Conservation (phyloP, 2,797 vertebrate species). For the Tympanoctomys barrerae region DNA sequence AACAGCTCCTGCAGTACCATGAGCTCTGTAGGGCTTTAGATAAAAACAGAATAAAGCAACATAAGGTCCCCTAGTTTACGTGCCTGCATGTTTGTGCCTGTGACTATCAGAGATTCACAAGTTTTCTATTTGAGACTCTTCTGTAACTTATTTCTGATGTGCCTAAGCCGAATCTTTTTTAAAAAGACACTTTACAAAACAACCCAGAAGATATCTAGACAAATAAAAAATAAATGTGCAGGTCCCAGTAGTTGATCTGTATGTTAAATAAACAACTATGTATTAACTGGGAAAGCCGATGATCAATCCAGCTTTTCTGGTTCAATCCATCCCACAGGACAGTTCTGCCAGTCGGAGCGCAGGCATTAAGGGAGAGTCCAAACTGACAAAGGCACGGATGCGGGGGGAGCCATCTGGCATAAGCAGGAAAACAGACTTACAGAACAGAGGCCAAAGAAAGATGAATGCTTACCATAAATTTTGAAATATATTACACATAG, state of each 20-base stretch:
- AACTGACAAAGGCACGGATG: constrained; percentile 27
- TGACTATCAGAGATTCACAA: not conserved
- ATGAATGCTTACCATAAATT: constrained; percentile 48
- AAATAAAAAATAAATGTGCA: constrained; percentile 42
- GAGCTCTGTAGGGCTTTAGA: constrained; percentile 33
- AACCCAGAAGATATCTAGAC: constrained; percentile 25
- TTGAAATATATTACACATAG: constrained; percentile 51
- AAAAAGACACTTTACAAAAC: constrained; percentile 15
- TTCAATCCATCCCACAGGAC: constrained; percentile 10
- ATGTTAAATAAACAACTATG: constrained; percentile 62
- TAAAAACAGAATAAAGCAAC: not conserved
- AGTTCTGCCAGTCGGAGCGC: not conserved
- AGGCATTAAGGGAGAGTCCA: not conserved
- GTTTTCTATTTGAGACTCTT: constrained; percentile 49
- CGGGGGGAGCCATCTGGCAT: not conserved
- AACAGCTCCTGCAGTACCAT: not conserved
- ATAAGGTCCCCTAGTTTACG: constrained; percentile 10
- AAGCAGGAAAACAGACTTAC: constrained; percentile 65
- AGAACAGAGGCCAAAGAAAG: constrained; percentile 46
- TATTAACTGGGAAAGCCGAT: constrained; percentile 61
- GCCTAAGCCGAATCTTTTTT: constrained; percentile 19
- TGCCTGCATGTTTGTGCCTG: not conserved
- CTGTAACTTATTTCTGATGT: constrained; percentile 54
- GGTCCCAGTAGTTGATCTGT: constrained; percentile 67
- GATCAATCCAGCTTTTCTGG: constrained; percentile 73